Evolutionary conservation across 2,113 vertebrate genomes (phyloP), one percentile per base, ranked within the genome.

Genomic region (Platysteira castanea): DNA sequence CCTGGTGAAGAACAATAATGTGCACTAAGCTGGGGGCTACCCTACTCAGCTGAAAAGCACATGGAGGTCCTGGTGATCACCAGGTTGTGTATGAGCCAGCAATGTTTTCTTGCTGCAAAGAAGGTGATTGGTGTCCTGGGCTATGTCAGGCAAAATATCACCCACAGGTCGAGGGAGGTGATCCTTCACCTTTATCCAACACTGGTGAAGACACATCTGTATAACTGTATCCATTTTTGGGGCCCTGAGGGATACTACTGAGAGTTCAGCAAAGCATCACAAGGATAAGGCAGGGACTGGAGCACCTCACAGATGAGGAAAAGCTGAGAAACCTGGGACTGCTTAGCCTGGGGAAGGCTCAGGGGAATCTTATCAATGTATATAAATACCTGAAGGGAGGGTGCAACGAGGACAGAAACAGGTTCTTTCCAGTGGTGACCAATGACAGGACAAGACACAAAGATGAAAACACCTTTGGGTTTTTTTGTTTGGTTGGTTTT

Each of bases 141-240:
- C 26, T 74, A 14, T 0, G 0, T 21, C 30, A 60, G 6, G 14
- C 8, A 41, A 77, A 64, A 23, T 35, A 47, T 2, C 61, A 18
- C 26, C 42, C 2, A 3, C 15, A 65, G 12, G 35, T 24, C 0
- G 0, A 79, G 30, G 31, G 18, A 67, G 7, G 24, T 31, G 27
- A 49, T 65, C 15, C 23, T 70, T 56, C 3, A 2, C 11, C 11
- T 78, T 71, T 57, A 53, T 64, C 54, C 49, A 73, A 27, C 35
- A 46, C 21, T 59, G 28, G 4, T 41, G 42, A 71, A n/a, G 16
- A 9, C 47, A 46, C 39, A 68, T 10, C 6, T 37, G 26, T 11
- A 10, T 13, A 41, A 41, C 7, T 47, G 39, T 28, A 47, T 68
- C 21, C 13, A 31, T 14, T 69, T 54, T 30, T 6, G 30, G 8